A percentile compares a stretch with the other conserved stretches of the same genome.
Conservation (phyloP, 2,113 vertebrate genomes). For the Conger conger region DNA sequence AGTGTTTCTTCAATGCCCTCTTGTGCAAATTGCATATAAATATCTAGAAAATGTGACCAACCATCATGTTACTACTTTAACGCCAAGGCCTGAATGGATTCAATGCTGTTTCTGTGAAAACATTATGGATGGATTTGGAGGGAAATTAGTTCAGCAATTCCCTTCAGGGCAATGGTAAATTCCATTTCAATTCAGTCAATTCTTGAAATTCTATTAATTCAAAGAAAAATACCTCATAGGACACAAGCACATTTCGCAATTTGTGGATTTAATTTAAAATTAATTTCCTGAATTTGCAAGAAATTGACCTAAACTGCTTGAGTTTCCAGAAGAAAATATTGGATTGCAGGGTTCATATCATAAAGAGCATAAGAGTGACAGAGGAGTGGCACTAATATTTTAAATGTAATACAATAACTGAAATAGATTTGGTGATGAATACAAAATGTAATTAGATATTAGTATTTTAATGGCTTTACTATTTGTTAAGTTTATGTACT, state of each 20-base stretch:
- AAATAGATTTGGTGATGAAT: neutral
- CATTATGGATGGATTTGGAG: neutral
- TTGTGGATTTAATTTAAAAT: too few species aligned
- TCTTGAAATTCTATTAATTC: too few species aligned
- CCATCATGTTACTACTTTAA: too few species aligned
- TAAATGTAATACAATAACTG: neutral
- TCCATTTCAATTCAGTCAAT: too few species aligned
- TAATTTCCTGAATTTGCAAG: too few species aligned
- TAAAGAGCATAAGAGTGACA: too few species aligned
- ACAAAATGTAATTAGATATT: neutral
- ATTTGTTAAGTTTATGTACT: neutral
- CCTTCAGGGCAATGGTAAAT: neutral
- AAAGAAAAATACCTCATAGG: too few species aligned
- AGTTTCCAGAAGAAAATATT: neutral
- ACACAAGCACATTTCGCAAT: too few species aligned
- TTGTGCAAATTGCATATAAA: too few species aligned
- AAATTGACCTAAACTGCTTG: too few species aligned
- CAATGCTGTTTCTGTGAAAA: neutral
- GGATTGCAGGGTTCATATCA: neutral
- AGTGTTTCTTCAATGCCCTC: too few species aligned
- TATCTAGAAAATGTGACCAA: too few species aligned
- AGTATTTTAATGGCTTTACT: neutral
- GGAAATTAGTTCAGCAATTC: neutral
- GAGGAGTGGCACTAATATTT: neutral
- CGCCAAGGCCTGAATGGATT: neutral